phyloP scores from a whole-genome alignment of 37 sponge, comb jelly and placozoan species.

The Chondrosia reniformis region DNA sequence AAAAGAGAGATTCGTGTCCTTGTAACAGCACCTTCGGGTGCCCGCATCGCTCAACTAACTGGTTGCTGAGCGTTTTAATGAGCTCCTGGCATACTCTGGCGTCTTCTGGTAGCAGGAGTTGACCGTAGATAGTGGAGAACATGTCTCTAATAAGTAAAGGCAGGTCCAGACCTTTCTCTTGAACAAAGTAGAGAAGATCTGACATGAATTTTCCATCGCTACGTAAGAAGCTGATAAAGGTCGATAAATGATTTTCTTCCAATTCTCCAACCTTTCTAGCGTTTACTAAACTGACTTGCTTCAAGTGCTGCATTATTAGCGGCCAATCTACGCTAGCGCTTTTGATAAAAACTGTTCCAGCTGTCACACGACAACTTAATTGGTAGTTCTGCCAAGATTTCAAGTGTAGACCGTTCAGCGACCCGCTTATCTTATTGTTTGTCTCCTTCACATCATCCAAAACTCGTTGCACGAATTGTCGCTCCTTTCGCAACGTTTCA shows the following conservation, averaged over 20 bases:
- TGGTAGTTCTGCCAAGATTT: slow-evolving; percentile 16
- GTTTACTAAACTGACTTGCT: not conserved
- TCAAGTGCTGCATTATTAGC: slow-evolving; percentile 2
- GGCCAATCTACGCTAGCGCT: not conserved
- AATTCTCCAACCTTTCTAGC: not conserved
- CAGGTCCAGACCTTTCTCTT: slow-evolving; percentile 41
- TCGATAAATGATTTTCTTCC: not conserved
- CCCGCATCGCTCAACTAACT: not conserved
- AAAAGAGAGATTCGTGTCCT: slow-evolving; percentile 21
- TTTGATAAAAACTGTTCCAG: slow-evolving; percentile 8
- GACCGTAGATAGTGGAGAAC: slow-evolving; percentile 50
- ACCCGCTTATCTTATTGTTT: not conserved
- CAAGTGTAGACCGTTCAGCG: not conserved
- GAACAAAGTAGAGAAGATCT: slow-evolving; percentile 1
- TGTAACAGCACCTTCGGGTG: slow-evolving; percentile 1
- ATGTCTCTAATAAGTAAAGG: slow-evolving; percentile 41
- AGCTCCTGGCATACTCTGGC: not conserved
- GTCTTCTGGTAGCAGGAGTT: slow-evolving; percentile 50
- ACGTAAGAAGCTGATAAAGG: not conserved
- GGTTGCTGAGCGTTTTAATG: not conserved
- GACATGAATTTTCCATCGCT: not conserved
- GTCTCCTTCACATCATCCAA: slow-evolving; percentile 6
- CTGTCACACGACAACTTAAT: not conserved
- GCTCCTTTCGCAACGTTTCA: slow-evolving; percentile 53
- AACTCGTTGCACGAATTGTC: slow-evolving; percentile 29